Conservation (phyloP, 1,140 invertebrate species). For the Drosophila aff. region DNA sequence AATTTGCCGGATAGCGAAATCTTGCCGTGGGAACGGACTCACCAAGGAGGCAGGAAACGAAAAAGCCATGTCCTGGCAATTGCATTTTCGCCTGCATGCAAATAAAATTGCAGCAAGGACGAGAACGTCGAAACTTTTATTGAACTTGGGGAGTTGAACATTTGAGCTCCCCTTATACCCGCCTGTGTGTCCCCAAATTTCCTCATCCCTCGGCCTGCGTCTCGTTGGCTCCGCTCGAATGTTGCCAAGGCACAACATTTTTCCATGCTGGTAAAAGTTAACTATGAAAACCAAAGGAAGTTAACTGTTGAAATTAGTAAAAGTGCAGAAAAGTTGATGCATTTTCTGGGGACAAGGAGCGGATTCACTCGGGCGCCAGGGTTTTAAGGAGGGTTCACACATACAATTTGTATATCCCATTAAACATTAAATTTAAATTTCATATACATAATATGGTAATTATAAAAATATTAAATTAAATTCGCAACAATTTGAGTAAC, state of each 20-base stretch:
- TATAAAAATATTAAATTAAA: background rate
- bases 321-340: slow-evolving; percentile 83
- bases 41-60: slow-evolving; percentile 29
- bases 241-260: slow-evolving; percentile 78
- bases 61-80: slow-evolving; percentile 59
- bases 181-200: background rate
- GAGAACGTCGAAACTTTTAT: slow-evolving; percentile 77
- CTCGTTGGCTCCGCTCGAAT: slow-evolving; percentile 41
- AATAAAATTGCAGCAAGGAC: slow-evolving; percentile 75
- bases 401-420: background rate
- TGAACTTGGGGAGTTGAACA: slow-evolving; percentile 75
- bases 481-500: background rate
- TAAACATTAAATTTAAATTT: too few species aligned
- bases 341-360: slow-evolving; percentile 63
- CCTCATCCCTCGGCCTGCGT: background rate
- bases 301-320: slow-evolving; percentile 84
- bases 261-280: slow-evolving; percentile 84
- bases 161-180: slow-evolving; percentile 21
- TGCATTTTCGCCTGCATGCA: slow-evolving; percentile 77
- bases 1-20: slow-evolving; percentile 44
- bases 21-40: slow-evolving; percentile 11
- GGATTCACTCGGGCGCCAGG: slow-evolving; percentile 13
- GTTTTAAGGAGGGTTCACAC: background rate
- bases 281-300: slow-evolving; percentile 85
- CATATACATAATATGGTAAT: background rate